A percentile compares a stretch with the other conserved stretches of the same genome.
These are phyloP conservation scores for Coleophora flavipennella DNA, from an alignment of 2,888 invertebrate species.

Conservation along the genomic window DNA sequence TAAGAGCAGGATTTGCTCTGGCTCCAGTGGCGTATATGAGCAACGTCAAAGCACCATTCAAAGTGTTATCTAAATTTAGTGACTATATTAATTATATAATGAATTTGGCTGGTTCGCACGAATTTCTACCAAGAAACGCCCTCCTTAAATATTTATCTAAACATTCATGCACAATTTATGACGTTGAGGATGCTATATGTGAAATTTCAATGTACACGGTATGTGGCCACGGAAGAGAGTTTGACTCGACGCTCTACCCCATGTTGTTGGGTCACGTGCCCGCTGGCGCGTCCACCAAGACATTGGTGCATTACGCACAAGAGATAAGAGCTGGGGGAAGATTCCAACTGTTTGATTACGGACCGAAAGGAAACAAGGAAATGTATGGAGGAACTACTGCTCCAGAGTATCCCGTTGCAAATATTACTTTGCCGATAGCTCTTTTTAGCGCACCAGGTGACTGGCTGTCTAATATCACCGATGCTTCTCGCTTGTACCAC, in stretches of 20 bases:
- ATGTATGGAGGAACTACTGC: constrained; percentile 73
- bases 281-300: constrained; percentile 82
- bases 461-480: constrained; percentile 78
- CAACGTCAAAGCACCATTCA: constrained; percentile 77
- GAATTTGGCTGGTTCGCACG: constrained; percentile 77
- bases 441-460: constrained; percentile 81
- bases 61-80: constrained; percentile 76
- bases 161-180: constrained; percentile 73
- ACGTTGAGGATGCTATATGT: constrained; percentile 76
- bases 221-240: constrained; percentile 78
- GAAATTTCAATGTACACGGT: constrained; percentile 81
- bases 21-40: constrained; percentile 81
- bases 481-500: constrained; percentile 70
- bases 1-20: constrained; percentile 77
- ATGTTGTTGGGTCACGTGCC: constrained; percentile 79
- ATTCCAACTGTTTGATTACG: constrained; percentile 82
- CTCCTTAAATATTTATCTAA: constrained; percentile 75
- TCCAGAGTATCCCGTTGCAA: constrained; percentile 75
- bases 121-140: constrained; percentile 79
- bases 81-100: constrained; percentile 73
- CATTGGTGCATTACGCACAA: constrained; percentile 79
- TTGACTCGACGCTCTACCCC: constrained; percentile 78
- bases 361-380: constrained; percentile 67
- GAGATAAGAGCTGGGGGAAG: constrained; percentile 66
- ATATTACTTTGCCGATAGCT: constrained; percentile 75